These are phyloP conservation scores for Lamellibrachia columna DNA, from an alignment of 2,888 invertebrate genomes.

Conservation along the genomic window DNA sequence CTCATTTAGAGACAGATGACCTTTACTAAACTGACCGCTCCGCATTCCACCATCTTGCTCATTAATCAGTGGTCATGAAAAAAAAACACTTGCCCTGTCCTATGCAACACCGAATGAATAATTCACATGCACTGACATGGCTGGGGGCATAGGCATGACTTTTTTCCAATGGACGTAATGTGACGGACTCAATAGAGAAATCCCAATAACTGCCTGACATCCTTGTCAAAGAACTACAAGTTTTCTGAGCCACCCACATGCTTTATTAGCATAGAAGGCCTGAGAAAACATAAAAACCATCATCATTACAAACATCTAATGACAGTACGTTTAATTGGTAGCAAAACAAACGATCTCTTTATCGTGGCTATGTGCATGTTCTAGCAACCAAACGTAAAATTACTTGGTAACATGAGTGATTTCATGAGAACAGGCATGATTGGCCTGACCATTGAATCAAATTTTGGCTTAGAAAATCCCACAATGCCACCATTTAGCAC, in stretches of 20 bases:
- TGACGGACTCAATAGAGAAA: not conserved
- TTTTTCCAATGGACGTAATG: not conserved
- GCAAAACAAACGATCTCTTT: not conserved
- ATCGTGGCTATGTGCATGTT: not conserved
- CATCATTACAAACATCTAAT: not conserved
- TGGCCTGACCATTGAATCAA: not conserved
- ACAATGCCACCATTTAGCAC: not conserved
- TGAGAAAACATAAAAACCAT: not conserved
- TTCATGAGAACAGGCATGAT: not conserved
- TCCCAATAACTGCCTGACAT: not conserved
- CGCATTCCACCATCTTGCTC: not conserved
- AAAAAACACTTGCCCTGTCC: not conserved
- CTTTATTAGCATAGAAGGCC: not conserved
- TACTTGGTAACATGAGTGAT: not conserved
- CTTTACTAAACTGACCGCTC: not conserved
- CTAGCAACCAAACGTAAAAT: not conserved
- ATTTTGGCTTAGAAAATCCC: not conserved
- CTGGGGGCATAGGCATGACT: not conserved
- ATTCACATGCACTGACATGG: not conserved
- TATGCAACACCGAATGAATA: not conserved
- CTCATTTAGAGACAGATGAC: not conserved
- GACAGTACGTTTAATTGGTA: not conserved
- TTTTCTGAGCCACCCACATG: not conserved
- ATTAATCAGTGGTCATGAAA: not conserved
- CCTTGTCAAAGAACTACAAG: not conserved